Evolutionary conservation across 1,140 invertebrate genomes (phyloP), one percentile per base, ranked within the genome.

Genomic region (Zaprionus kolodkinae): DNA sequence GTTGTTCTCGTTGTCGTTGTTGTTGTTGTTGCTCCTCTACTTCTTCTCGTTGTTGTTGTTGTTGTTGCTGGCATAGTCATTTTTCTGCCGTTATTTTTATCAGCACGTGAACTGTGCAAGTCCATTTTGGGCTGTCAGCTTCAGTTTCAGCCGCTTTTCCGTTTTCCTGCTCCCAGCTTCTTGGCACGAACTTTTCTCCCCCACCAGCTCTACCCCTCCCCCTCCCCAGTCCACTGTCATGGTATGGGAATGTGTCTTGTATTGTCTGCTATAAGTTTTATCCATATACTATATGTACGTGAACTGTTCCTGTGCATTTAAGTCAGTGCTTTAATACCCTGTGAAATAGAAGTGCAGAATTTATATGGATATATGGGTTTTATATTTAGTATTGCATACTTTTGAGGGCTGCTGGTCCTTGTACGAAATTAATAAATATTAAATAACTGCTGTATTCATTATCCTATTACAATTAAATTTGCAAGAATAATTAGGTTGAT

Each of bases 31-130:
- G 61, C 52, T 70, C 68, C 48, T 76, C 48, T 72, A 68, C 63
- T 83, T 69, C 67, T 76, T 57, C 65, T 79, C 65, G 63, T 72
- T 50, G 52, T 54, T 59, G 40, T 52, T 17, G 27, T 62, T 68
- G 62, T 64, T 64, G 45, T 38, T 71, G 61, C 52, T 70, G 64
- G 45, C 48, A 52, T 80, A 89, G 77, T 83, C 84, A 87, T 87
- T 88, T 88, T 80, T 72, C 69, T 88, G 83, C 84, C 83, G 71
- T 88, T 87, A 88, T 88, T 87, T 87, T 87, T 88, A 87, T 87
- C 83, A 70, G 80, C 73, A 88, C 77, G 84, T 88, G 79, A 88
- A 50, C 45, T 12, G 79, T 55, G 66, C 65, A 59, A 45, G 80
- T 88, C 80, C 78, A 71, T 80, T 87, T 73, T 38, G 35, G 52